Conservation (phyloP, 2,113 vertebrate species). For the Chaetorhynchus papuensis region DNA sequence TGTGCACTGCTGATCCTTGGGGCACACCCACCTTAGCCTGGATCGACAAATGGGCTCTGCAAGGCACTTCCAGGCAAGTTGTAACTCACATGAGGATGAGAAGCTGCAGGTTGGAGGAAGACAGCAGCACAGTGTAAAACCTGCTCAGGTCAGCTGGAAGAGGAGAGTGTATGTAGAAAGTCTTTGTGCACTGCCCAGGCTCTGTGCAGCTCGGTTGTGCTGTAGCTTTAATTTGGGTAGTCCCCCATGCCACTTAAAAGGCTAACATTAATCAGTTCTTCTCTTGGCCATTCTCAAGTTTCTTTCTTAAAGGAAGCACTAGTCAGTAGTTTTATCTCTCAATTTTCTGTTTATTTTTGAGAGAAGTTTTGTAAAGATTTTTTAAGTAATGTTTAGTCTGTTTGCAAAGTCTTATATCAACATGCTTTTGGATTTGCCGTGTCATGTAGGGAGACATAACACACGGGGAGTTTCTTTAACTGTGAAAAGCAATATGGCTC, state of each 20-base stretch:
- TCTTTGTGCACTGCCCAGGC: background rate
- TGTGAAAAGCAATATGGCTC: conserved; percentile 47
- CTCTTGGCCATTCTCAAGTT: conserved; percentile 14
- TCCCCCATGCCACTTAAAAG: background rate
- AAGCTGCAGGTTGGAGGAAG: background rate
- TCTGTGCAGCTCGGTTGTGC: background rate
- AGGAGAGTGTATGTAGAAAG: background rate
- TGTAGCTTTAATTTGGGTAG: background rate
- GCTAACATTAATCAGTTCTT: background rate
- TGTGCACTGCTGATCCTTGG: background rate
- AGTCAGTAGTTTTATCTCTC: conserved; percentile 29
- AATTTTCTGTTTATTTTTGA: conserved; percentile 48
- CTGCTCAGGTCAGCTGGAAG: background rate
- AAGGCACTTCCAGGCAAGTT: background rate
- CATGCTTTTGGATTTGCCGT: conserved; percentile 11
- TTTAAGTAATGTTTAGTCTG: conserved; percentile 65
- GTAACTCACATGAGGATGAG: background rate
- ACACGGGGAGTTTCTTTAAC: background rate
- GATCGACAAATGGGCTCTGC: background rate
- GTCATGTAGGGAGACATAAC: conserved; percentile 27
- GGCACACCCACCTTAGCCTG: background rate
- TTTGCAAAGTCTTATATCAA: conserved; percentile 56
- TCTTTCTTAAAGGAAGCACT: conserved; percentile 31
- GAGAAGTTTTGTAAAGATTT: conserved; percentile 44
- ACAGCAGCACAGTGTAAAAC: background rate